Evolutionary conservation across 30 jellyfish, hydroid and myxozoan genomes (phyloP).

Genomic region (Turritopsis dohrnii): DNA sequence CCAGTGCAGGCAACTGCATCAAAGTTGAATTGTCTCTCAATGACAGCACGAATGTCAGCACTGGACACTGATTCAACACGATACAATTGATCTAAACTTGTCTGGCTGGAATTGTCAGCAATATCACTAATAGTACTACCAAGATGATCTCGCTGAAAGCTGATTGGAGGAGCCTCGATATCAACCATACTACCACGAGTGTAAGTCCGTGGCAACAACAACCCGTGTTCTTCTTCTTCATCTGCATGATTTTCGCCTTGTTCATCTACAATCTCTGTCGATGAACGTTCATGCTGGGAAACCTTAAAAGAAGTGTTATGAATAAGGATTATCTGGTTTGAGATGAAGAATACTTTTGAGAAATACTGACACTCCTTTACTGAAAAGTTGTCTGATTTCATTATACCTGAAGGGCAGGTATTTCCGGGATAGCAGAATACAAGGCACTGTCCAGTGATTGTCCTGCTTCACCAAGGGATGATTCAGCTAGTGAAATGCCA

Average conservation of each 20-base stretch:
- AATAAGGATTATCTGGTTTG: not conserved
- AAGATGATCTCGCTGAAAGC: constrained; percentile 32
- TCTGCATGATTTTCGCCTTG: constrained; percentile 32
- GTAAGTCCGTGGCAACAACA: constrained; percentile 79
- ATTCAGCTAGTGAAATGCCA: not conserved
- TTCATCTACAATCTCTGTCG: constrained; percentile 18
- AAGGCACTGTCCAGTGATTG: constrained; percentile 23
- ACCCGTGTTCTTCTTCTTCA: constrained; percentile 57
- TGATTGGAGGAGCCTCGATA: constrained; percentile 40
- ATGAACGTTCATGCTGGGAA: not conserved
- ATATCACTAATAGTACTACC: constrained; percentile 70
- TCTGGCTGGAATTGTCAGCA: constrained; percentile 58
- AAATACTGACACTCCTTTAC: not conserved
- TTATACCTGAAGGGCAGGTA: constrained; percentile 29
- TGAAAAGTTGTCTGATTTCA: not conserved
- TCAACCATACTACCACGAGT: constrained; percentile 77
- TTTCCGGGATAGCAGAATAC: constrained; percentile 20
- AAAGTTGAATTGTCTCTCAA: constrained; percentile 73
- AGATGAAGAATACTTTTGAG: not conserved
- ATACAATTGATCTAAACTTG: constrained; percentile 58
- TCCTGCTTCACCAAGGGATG: constrained; percentile 15
- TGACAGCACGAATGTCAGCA: constrained; percentile 69
- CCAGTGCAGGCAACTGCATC: constrained; percentile 98
- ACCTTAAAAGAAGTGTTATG: not conserved
- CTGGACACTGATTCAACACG: constrained; percentile 73